phyloP scores from a whole-genome alignment of 2,888 invertebrate species.

The Ormyrus labotus region DNA sequence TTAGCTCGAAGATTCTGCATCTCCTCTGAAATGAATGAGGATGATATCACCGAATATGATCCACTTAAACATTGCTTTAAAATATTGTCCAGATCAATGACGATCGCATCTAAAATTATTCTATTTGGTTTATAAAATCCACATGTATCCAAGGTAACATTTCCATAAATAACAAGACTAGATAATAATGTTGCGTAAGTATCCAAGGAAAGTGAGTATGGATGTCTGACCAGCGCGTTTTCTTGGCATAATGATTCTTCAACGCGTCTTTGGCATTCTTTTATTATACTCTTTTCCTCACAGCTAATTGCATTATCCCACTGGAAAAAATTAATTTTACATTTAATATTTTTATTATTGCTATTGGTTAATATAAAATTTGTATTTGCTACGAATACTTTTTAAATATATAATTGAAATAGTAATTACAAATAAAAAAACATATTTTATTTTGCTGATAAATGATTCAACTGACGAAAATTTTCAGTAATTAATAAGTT shows the following conservation, averaged over 20 bases:
- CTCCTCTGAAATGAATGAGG: constrained; percentile 60
- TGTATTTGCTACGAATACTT: neutral
- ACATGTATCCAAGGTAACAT: constrained; percentile 59
- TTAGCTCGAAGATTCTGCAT: constrained; percentile 67
- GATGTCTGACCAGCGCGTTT: constrained; percentile 78
- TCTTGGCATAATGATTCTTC: constrained; percentile 77
- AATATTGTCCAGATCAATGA: constrained; percentile 64
- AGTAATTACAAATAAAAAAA: constrained; percentile 8
- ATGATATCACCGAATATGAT: constrained; percentile 64
- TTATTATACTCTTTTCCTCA: constrained; percentile 78
- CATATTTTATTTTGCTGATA: constrained; percentile 38
- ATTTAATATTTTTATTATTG: constrained; percentile 15
- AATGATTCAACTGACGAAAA: constrained; percentile 4
- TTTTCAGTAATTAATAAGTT: neutral
- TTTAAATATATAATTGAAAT: constrained; percentile 2
- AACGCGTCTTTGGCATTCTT: constrained; percentile 79
- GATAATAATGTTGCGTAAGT: constrained; percentile 68
- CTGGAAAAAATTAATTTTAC: constrained; percentile 39
- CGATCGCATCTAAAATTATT: constrained; percentile 60
- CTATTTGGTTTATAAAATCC: constrained; percentile 64
- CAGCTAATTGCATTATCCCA: constrained; percentile 40
- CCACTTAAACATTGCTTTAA: constrained; percentile 62
- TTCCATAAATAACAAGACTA: constrained; percentile 65
- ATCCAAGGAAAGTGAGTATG: constrained; percentile 86
- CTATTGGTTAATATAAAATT: too few species aligned